Base-by-base conservation (phyloP, 2,888 invertebrate species). In the Drosophila sordidula region DNA sequence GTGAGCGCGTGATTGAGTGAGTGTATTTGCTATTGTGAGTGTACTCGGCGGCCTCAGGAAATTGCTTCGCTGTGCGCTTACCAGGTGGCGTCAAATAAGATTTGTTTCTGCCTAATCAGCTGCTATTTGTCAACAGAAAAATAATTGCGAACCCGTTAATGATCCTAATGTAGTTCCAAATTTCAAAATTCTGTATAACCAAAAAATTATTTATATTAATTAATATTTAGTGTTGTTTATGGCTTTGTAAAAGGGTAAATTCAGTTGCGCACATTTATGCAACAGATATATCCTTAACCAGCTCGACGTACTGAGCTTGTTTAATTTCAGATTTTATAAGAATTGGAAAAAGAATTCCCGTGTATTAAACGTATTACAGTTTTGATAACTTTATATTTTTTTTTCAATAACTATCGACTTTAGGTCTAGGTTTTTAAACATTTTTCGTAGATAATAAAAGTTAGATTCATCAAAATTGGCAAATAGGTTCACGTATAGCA, bases 101-200 rank as follows among this genome's bases (percentile, higher is more conserved):
- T n/a, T 12, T 42, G 32, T 34, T 8, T 26, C 18, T 6, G 14
- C 16, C 42, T 49, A 58, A 70, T 59, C 44, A 38, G 55, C 39
- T 38, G 45, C n/a, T 4, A 34, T 50, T 54, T 74, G 29, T 34
- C 41, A 54, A 67, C 18, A 54, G 2, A 57, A n/a, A 38, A 54
- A 44, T 12, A 34, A n/a, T 8, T 14, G 2, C 1, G 12, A n/a
- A 14, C 12, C 14, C 11, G 3, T 5, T 14, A 14, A 3, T 49
- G 38, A 46, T 6, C 26, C 32, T 2, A 16, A n/a, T 18, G 45
- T 12, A 32, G 58, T 38, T 29, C 22, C 32, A 9, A 44, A 18
- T 25, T 38, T 29, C 22, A 25, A 9, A 44, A 18, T 25, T 8
- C 39, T 32, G 39, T 50, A 66, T 34, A 45, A 49, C 12, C n/a